Evolutionary conservation across 1,140 invertebrate species (phyloP).

Genomic region (Heliothis virescens): DNA sequence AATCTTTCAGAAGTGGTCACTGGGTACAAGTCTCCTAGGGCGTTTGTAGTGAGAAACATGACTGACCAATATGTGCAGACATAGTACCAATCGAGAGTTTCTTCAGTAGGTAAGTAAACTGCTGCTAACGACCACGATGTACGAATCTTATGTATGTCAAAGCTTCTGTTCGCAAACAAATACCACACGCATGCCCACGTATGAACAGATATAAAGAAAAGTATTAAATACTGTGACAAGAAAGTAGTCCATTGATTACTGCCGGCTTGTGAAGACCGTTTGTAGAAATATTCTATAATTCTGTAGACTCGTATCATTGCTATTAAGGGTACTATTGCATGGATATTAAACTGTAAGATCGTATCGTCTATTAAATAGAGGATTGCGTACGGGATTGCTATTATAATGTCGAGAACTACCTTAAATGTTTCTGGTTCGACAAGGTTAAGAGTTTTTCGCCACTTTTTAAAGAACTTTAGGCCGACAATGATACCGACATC

Average conservation of each 20-base stretch:
- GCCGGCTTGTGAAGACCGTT: constrained; percentile 78
- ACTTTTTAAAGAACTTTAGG: constrained; percentile 76
- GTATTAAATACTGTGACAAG: constrained; percentile 77
- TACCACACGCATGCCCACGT: constrained; percentile 80
- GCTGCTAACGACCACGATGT: constrained; percentile 75
- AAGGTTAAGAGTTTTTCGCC: constrained; percentile 78
- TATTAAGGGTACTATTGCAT: constrained; percentile 72
- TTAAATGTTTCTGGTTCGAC: constrained; percentile 72
- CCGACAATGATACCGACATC: constrained; percentile 74
- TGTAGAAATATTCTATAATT: constrained; percentile 78
- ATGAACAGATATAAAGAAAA: constrained; percentile 78
- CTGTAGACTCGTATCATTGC: constrained; percentile 72
- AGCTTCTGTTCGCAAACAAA: constrained; percentile 73
- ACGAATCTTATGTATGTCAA: constrained; percentile 70
- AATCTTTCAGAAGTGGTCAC: constrained; percentile 76
- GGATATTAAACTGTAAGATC: constrained; percentile 62
- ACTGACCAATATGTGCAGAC: constrained; percentile 78
- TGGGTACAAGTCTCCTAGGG: constrained; percentile 81
- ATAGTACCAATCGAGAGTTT: constrained; percentile 78
- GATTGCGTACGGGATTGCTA: constrained; percentile 77
- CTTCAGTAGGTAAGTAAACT: constrained; percentile 75
- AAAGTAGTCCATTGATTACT: constrained; percentile 83
- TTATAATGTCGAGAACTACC: constrained; percentile 72
- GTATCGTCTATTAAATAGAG: constrained; percentile 68
- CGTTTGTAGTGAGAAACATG: constrained; percentile 79